Evolutionary conservation across 1,140 invertebrate genomes (phyloP).

Genomic region (Drosophila murphyi): DNA sequence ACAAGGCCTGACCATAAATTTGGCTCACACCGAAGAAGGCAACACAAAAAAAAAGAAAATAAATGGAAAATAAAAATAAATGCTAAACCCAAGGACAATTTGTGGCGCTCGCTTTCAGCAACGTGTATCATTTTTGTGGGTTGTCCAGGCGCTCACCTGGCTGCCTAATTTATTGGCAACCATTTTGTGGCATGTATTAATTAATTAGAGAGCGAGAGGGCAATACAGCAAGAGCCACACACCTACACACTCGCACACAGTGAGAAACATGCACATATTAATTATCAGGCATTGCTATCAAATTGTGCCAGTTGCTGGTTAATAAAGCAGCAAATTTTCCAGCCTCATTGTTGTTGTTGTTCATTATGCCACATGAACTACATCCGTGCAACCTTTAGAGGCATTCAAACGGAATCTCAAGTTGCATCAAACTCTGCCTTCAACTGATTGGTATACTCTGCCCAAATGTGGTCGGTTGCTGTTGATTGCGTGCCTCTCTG

Average conservation of each 20-base stretch:
- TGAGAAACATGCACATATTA: constrained; percentile 26
- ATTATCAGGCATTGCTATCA: constrained; percentile 33
- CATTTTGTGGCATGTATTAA: constrained; percentile 53
- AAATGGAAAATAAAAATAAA: neutral
- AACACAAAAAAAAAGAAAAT: neutral
- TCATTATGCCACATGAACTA: constrained; percentile 28
- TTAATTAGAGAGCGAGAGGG: constrained; percentile 58
- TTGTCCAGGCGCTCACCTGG: constrained; percentile 41
- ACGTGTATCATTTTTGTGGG: constrained; percentile 45
- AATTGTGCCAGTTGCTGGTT: constrained; percentile 31
- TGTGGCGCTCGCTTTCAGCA: constrained; percentile 21
- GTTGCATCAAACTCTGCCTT: constrained; percentile 13
- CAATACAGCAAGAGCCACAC: constrained; percentile 1
- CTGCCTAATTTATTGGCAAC: constrained; percentile 51
- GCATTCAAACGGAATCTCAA: constrained; percentile 52
- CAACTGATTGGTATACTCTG: constrained; percentile 41
- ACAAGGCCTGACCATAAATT: constrained; percentile 66
- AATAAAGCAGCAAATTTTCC: constrained; percentile 15
- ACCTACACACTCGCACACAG: neutral
- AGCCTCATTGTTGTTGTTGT: constrained; percentile 18
- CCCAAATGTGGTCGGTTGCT: constrained; percentile 47
- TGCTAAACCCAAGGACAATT: constrained; percentile 56
- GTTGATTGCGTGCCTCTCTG: constrained; percentile 31
- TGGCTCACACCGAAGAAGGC: constrained; percentile 13
- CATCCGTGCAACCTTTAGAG: constrained; percentile 4